Evolutionary conservation across 2,797 vertebrate species (phyloP).

Genomic region (Gymnothorax reevesii): DNA sequence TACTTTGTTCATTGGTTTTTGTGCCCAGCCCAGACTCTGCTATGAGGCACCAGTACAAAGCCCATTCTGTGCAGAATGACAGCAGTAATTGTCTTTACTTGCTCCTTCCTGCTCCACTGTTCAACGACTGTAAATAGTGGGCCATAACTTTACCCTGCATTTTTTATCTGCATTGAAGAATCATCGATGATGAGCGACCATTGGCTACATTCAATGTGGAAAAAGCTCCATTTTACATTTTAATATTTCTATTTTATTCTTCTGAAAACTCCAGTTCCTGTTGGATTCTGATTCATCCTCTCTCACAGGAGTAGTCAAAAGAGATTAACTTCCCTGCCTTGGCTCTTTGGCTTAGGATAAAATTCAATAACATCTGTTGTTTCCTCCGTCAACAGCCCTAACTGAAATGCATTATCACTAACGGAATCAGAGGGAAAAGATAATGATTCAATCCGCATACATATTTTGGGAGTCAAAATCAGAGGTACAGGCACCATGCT

Average conservation of each 20-base stretch:
- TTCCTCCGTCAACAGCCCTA: conserved; percentile 2
- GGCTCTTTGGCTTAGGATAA: background rate
- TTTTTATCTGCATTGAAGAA: background rate
- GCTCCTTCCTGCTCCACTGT: background rate
- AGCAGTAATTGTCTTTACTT: background rate
- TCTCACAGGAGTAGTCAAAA: background rate
- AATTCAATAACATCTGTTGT: conserved; percentile 15
- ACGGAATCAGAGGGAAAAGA: background rate
- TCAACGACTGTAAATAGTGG: background rate
- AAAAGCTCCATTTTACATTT: background rate
- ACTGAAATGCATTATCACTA: conserved; percentile 4
- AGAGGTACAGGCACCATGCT: background rate
- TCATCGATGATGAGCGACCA: conserved; percentile 23
- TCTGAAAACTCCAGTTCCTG: background rate
- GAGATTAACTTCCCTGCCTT: background rate
- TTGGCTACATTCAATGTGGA: background rate
- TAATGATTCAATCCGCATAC: background rate
- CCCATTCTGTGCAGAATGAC: background rate
- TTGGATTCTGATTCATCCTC: background rate
- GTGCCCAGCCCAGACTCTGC: background rate
- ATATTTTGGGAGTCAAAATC: background rate
- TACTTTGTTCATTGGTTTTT: too few species aligned
- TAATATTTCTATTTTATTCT: background rate
- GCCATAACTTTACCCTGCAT: background rate
- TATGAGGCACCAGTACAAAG: background rate